These are phyloP conservation scores for Mongoloraphidia duomilia DNA, from an alignment of 2,888 invertebrate species.

Conservation along the genomic window DNA sequence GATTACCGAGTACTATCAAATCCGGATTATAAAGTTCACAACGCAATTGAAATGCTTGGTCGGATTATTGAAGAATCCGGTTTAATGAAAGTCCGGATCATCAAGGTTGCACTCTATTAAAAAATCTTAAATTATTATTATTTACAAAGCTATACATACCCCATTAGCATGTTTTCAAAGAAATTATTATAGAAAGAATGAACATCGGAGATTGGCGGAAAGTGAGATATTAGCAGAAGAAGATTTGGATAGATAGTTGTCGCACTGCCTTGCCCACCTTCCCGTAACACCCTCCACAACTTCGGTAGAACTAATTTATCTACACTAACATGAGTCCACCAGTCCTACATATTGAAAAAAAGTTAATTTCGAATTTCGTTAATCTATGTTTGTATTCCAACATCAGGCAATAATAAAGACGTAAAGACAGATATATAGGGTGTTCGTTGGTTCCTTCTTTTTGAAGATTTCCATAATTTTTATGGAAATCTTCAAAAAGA, in stretches of 20 bases:
- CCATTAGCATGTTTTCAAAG: conserved; percentile 50
- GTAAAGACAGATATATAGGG: neutral
- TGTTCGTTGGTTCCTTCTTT: neutral
- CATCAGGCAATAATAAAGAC: conserved; percentile 5
- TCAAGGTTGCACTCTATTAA: too few species aligned
- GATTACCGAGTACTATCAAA: too few species aligned
- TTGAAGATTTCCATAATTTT: too few species aligned
- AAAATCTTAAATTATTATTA: neutral
- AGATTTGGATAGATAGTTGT: conserved; percentile 56
- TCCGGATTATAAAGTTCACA: too few species aligned
- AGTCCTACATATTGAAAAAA: conserved; percentile 38
- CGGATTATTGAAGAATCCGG: too few species aligned
- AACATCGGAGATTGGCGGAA: conserved; percentile 39
- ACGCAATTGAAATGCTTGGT: too few species aligned
- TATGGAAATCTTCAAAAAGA: too few species aligned
- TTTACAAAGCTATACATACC: conserved; percentile 37
- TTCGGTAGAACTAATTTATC: conserved; percentile 61
- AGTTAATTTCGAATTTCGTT: neutral
- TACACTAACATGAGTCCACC: conserved; percentile 53
- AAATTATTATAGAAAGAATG: conserved; percentile 46
- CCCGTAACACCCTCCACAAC: conserved; percentile 47
- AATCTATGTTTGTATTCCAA: neutral
- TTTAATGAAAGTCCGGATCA: too few species aligned
- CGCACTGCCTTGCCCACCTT: conserved; percentile 67
- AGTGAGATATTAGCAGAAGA: conserved; percentile 57